phyloP scores from a whole-genome alignment of 1,140 invertebrate species.

The Drosophila ercepeae region DNA sequence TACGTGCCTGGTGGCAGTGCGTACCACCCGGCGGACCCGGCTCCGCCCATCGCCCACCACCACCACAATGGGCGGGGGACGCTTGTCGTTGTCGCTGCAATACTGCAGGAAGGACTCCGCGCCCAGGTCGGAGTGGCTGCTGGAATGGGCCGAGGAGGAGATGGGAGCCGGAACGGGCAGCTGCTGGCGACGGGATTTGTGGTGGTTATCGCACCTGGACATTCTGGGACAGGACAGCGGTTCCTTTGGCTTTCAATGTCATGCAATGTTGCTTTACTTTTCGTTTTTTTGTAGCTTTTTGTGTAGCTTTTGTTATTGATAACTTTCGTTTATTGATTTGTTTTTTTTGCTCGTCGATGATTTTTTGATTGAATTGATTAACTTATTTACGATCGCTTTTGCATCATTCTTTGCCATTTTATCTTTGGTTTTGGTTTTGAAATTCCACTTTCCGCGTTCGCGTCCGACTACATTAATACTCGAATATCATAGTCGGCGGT shows the following conservation, averaged over 20 bases:
- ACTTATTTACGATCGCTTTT: constrained; percentile 53
- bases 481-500: constrained; percentile 12
- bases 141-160: constrained; percentile 14
- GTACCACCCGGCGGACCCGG: constrained; percentile 79
- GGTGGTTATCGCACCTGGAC: constrained; percentile 50
- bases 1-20: constrained; percentile 80
- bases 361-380: constrained; percentile 42
- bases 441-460: constrained; percentile 33
- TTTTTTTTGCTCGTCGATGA: constrained; percentile 43
- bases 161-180: constrained; percentile 45
- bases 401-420: constrained; percentile 76
- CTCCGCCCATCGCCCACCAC: constrained; percentile 83
- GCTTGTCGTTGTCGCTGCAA: constrained; percentile 68
- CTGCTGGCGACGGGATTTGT: constrained; percentile 55
- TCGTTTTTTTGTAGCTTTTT: constrained; percentile 28
- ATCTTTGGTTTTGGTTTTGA: constrained; percentile 77
- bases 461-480: constrained; percentile 52
- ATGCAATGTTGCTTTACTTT: constrained; percentile 32
- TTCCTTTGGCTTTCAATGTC: constrained; percentile 64
- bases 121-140: constrained; percentile 46
- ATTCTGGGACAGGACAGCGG: constrained; percentile 30
- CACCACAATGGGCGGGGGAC: constrained; percentile 82
- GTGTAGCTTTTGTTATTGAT: constrained; percentile 38
- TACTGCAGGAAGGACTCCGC: constrained; percentile 81
- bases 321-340: constrained; percentile 72